These are phyloP conservation scores for Alcedo atthis DNA, from an alignment of 2,797 vertebrate genomes.

Conservation along the genomic window DNA sequence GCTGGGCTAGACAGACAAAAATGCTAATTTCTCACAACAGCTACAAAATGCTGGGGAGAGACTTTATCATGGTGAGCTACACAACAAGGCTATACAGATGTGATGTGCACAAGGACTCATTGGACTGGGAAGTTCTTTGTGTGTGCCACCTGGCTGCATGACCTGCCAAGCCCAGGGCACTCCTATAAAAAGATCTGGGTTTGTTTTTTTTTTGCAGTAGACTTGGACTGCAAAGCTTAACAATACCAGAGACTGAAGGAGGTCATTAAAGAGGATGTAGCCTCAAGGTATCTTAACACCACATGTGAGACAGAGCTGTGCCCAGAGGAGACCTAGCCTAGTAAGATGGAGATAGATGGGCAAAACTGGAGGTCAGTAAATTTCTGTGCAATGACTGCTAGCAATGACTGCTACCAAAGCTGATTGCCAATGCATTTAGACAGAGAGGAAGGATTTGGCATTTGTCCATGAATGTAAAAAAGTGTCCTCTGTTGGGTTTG, in stretches of 20 bases:
- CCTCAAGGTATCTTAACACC: neutral
- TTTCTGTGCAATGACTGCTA: neutral
- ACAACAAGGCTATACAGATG: neutral
- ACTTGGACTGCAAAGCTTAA: neutral
- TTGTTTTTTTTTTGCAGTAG: neutral
- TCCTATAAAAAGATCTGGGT: neutral
- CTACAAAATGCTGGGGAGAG: neutral
- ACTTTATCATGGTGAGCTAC: neutral
- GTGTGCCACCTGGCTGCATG: neutral
- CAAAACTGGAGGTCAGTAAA: slow-evolving; percentile 5
- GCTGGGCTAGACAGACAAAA: neutral
- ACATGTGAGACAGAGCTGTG: neutral
- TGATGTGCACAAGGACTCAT: neutral
- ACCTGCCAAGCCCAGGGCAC: neutral
- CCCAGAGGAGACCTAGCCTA: neutral
- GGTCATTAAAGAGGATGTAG: neutral
- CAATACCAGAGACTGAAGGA: neutral
- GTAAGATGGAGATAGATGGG: neutral
- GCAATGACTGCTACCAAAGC: neutral
- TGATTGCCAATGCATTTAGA: neutral
- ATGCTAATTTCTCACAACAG: neutral
- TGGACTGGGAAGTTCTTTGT: neutral
- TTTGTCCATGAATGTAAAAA: neutral
- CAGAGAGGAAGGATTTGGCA: neutral
- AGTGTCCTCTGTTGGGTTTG: neutral